These are phyloP conservation scores for Cyclina sinensis DNA, from an alignment of 1,140 invertebrate species.

Conservation along the genomic window DNA sequence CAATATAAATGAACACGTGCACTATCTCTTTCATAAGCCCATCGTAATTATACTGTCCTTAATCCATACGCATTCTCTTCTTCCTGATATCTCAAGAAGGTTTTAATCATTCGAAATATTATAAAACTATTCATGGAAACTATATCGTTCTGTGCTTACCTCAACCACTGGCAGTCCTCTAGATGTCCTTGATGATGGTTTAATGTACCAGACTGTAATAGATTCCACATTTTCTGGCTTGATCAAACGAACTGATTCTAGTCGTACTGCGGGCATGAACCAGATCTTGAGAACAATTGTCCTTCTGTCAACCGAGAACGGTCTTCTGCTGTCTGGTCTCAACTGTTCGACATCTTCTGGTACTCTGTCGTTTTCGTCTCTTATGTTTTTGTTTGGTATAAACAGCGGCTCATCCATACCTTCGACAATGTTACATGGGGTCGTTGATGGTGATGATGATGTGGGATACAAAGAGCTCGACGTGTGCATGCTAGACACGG, in stretches of 20 bases:
- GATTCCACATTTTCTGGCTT: neutral
- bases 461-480: neutral
- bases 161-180: neutral
- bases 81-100: too few species aligned
- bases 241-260: neutral
- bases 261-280: constrained; percentile 5
- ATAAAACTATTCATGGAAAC: too few species aligned
- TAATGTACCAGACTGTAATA: constrained; percentile 10
- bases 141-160: too few species aligned
- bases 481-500: neutral
- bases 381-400: constrained; percentile 27
- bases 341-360: neutral
- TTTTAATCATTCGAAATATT: too few species aligned
- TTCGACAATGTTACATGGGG: neutral
- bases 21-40: too few species aligned
- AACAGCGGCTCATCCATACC: constrained; percentile 30
- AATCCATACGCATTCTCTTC: too few species aligned
- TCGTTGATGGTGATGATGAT: neutral
- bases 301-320: neutral
- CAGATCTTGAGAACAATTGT: neutral
- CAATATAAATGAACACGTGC: too few species aligned
- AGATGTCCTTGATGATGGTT: neutral
- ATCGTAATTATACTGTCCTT: too few species aligned
- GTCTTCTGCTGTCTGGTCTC: neutral
- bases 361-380: neutral